These are phyloP conservation scores for Elgaria multicarinata DNA, from an alignment of 2,113 vertebrate species.

Conservation along the genomic window DNA sequence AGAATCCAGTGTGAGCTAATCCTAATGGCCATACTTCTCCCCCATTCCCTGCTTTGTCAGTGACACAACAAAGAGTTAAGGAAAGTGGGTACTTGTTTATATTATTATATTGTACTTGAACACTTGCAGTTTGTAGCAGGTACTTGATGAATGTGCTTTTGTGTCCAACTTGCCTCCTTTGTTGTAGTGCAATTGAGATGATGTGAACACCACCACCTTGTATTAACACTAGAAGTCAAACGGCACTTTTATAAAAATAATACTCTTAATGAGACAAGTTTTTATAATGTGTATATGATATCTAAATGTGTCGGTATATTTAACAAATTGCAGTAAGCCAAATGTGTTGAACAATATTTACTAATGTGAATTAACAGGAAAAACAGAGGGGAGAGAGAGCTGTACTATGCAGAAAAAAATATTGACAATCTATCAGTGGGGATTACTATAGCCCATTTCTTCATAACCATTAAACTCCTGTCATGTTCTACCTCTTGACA, in stretches of 20 bases:
- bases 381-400: constrained; percentile 44
- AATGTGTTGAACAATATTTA: constrained; percentile 57
- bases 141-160: constrained; percentile 75
- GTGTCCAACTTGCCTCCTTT: constrained; percentile 66
- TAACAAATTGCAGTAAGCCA: constrained; percentile 58
- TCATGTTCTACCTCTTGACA: constrained; percentile 75
- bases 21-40: constrained; percentile 30
- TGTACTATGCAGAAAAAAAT: constrained; percentile 42
- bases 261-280: constrained; percentile 59
- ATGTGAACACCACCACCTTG: constrained; percentile 43
- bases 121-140: constrained; percentile 68
- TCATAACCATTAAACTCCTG: constrained; percentile 53
- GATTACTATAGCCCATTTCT: constrained; percentile 37
- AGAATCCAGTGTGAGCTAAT: constrained; percentile 43
- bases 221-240: constrained; percentile 63
- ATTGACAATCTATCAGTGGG: constrained; percentile 34
- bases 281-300: constrained; percentile 37
- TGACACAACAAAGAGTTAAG: constrained; percentile 59
- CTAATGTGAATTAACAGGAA: constrained; percentile 63
- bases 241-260: constrained; percentile 60
- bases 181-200: constrained; percentile 61
- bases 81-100: constrained; percentile 71
- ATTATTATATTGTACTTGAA: constrained; percentile 78
- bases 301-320: constrained; percentile 55
- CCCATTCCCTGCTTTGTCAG: constrained; percentile 46